These are phyloP conservation scores for Grallaria varia DNA, from an alignment of 2,113 vertebrate genomes.

Conservation along the genomic window DNA sequence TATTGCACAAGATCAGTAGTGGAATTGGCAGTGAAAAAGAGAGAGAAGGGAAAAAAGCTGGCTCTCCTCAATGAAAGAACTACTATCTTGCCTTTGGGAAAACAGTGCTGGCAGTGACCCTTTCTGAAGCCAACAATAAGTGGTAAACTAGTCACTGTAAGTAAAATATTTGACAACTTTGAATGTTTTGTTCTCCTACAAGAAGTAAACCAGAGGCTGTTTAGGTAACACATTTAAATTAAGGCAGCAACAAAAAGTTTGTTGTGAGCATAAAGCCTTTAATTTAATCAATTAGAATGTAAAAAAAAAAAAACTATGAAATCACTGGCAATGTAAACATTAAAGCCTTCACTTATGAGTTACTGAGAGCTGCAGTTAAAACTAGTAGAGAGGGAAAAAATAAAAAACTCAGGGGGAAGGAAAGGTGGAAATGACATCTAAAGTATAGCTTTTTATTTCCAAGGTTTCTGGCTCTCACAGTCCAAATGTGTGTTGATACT, in stretches of 20 bases:
- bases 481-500: slow-evolving; percentile 38
- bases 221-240: slow-evolving; percentile 3
- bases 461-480: neutral
- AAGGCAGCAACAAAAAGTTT: neutral
- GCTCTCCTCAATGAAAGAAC: slow-evolving; percentile 58
- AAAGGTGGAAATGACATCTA: neutral
- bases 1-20: slow-evolving; percentile 73
- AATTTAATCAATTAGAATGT: slow-evolving; percentile 21
- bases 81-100: slow-evolving; percentile 57
- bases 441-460: slow-evolving; percentile 7
- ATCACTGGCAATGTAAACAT: neutral
- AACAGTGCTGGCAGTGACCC: slow-evolving; percentile 41
- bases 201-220: neutral
- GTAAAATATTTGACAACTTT: slow-evolving; percentile 44
- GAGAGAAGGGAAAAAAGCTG: slow-evolving; percentile 15
- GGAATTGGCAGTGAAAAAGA: slow-evolving; percentile 63
- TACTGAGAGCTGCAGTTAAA: neutral
- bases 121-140: slow-evolving; percentile 29
- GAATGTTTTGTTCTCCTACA: neutral
- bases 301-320: slow-evolving; percentile 24
- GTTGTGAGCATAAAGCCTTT: slow-evolving; percentile 8
- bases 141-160: slow-evolving; percentile 48
- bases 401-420: neutral
- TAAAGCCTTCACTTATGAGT: slow-evolving; percentile 8
- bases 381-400: neutral